Evolutionary conservation across 37 sponge, comb jelly and placozoan species (phyloP).

Genomic region (Eunapius fragilis): DNA sequence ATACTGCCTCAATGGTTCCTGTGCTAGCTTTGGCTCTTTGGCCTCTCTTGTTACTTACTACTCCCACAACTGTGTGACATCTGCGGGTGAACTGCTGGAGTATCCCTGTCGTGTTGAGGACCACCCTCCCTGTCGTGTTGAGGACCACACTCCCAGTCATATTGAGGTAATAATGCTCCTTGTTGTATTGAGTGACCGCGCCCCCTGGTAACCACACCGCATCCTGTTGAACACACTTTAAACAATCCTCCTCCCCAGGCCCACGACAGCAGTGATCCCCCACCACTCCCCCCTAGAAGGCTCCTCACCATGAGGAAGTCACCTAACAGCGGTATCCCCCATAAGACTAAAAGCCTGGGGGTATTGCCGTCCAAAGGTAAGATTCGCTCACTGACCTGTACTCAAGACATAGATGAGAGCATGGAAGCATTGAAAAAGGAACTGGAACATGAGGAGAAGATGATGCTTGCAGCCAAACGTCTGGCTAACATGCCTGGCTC

Average conservation of each 20-base stretch:
- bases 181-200: no score
- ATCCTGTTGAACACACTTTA: no score
- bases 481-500: conserved; percentile 41
- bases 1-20: conserved; percentile 33
- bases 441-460: conserved; percentile 41
- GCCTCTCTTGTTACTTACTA: conserved; percentile 39
- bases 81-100: conserved; percentile 25
- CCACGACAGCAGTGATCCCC: no score
- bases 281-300: conserved; percentile 33
- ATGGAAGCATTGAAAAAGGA: conserved; percentile 10
- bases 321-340: no score
- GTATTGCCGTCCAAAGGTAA: not conserved
- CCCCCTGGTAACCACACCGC: no score
- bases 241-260: no score
- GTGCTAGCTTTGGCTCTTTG: conserved; percentile 24
- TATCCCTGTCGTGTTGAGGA: conserved; percentile 29
- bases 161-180: no score
- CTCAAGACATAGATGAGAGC: not conserved
- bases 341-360: not conserved
- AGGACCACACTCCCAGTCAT: conserved; percentile 1
- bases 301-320: not conserved
- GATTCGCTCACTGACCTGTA: not conserved
- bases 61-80: conserved; percentile 24
- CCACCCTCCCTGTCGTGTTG: not conserved
- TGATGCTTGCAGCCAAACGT: conserved; percentile 44